Conservation (phyloP, 2,797 vertebrate genomes). For the Eidolon dupreanum region DNA sequence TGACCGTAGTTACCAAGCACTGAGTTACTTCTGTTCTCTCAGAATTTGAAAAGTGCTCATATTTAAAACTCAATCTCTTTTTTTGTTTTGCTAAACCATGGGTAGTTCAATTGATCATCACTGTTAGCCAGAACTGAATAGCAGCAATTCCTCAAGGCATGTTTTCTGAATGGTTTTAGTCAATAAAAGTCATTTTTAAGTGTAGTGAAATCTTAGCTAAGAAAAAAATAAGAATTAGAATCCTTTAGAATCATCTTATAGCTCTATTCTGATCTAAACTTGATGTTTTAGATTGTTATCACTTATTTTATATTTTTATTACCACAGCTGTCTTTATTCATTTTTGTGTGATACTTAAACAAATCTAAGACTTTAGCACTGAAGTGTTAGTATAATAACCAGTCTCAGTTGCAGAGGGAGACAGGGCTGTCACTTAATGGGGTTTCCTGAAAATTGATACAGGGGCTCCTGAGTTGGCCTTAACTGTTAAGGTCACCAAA, state of each 20-base stretch:
- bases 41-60: not conserved
- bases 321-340: not conserved
- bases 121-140: slow-evolving; percentile 27
- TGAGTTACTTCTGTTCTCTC: slow-evolving; percentile 32
- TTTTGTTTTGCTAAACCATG: not conserved
- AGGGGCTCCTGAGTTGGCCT: not conserved
- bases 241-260: slow-evolving; percentile 31
- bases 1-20: not conserved
- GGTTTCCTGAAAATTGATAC: not conserved
- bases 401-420: not conserved
- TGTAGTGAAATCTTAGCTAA: slow-evolving; percentile 45
- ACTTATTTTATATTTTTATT: not conserved
- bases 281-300: not conserved
- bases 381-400: not conserved
- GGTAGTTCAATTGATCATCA: not conserved
- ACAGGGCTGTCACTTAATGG: not conserved
- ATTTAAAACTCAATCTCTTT: not conserved
- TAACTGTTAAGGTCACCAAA: not conserved
- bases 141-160: not conserved
- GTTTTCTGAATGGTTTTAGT: not conserved
- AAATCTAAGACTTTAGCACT: not conserved
- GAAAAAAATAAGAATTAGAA: slow-evolving; percentile 49
- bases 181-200: slow-evolving; percentile 42
- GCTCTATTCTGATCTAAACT: slow-evolving; percentile 18
- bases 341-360: not conserved